Evolutionary conservation across 1,140 invertebrate species (phyloP), one percentile per base, ranked within the genome.

Genomic region (Pseudomyrmex sp.): DNA sequence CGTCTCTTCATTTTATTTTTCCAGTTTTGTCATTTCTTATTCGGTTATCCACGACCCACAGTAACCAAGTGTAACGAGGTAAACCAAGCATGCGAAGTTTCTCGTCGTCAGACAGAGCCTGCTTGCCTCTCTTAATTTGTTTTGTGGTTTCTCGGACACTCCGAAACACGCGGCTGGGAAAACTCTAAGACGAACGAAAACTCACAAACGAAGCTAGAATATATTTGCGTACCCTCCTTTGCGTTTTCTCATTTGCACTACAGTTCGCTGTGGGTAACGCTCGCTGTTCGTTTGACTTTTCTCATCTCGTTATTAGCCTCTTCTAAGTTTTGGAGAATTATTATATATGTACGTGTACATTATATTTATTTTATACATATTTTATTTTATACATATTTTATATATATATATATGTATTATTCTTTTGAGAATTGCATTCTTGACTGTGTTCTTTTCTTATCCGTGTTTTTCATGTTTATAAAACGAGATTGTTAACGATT

Each of bases 121-220:
- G 26, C 74, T 68, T 50, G 74, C 54, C 13, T 12, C 26, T 46
- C 61, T 68, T 77, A 68, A 66, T 77, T 68, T 77, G 18, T 68
- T 54, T 77, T 9, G 48, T 15, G 13, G 12, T 68, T n/a, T 13
- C 26, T 12, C 35, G 62, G n/a, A 66, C 18, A 68, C 26, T 77
- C 35, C 35, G 35, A 12, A 18, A 23, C 12, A 18, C 7, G 4
- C 58, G 44, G 15, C 23, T 62, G n/a, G 23, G 48, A 9, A 68
- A 66, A 44, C 26, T 77, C 13, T 68, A 68, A 56, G 74, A 77
- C 26, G 5, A 52, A 26, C 26, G 68, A 50, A 77, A 77, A 68
- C 26, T n/a, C 35, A 7, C 35, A 35, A 35, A 35, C 35, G 48
- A 48, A 20, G 15, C 74, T 68, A 56, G 54, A 12, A 23, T 56